A percentile compares a stretch with the other conserved stretches of the same genome.
Evolutionary conservation across 2,113 vertebrate genomes (phyloP).

Genomic region (Pan paniscus): DNA sequence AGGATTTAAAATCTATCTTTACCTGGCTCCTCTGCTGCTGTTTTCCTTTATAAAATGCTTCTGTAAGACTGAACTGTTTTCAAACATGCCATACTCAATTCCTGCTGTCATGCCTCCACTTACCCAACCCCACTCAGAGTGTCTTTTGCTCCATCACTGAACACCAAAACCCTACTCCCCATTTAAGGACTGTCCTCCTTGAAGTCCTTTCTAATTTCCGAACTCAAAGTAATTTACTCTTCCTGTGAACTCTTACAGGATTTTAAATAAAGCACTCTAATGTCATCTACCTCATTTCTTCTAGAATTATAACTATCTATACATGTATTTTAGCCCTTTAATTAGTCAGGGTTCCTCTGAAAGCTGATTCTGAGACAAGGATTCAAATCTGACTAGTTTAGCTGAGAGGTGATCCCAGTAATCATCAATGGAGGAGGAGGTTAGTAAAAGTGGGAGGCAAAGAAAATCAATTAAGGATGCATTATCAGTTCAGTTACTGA

Average conservation of each 20-base stretch:
- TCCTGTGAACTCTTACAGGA: neutral
- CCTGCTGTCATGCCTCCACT: neutral
- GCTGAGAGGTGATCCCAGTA: neutral
- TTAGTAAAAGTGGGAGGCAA: neutral
- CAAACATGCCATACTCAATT: neutral
- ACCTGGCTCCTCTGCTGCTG: neutral
- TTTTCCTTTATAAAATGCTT: neutral
- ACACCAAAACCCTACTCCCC: neutral
- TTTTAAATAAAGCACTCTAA: neutral
- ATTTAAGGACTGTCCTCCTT: neutral
- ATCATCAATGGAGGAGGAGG: neutral
- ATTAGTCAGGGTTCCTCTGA: neutral
- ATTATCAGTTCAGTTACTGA: neutral
- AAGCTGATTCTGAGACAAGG: neutral
- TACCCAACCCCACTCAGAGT: neutral
- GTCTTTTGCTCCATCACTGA: neutral
- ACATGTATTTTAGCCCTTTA: neutral
- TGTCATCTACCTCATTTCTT: neutral
- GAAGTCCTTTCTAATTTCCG: neutral
- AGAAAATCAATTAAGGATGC: neutral
- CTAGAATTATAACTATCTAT: neutral
- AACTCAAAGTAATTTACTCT: neutral
- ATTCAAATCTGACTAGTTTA: neutral
- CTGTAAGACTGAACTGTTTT: neutral
- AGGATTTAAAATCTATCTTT: neutral